These are phyloP conservation scores for Clarias magur DNA, from an alignment of 2,113 vertebrate genomes.

Conservation along the genomic window DNA sequence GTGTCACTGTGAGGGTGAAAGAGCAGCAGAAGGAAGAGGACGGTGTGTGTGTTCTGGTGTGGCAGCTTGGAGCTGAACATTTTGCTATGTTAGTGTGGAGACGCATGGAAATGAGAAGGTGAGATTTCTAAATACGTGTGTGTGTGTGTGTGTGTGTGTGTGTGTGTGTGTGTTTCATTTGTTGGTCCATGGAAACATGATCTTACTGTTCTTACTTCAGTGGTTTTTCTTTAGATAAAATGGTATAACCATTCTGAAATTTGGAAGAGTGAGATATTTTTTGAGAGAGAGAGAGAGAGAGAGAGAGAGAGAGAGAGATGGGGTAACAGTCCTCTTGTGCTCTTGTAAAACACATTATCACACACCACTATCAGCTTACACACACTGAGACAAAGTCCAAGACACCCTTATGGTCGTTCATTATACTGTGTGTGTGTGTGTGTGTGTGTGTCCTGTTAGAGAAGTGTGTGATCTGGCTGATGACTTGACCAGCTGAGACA, in stretches of 20 bases:
- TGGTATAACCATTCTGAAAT: not conserved
- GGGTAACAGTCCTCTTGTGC: not conserved
- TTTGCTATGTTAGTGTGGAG: slow-evolving; percentile 30
- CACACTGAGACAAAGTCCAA: slow-evolving; percentile 28
- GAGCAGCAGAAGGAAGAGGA: slow-evolving; percentile 29
- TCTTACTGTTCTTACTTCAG: not conserved
- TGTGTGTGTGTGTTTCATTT: not conserved
- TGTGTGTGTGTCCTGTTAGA: not conserved
- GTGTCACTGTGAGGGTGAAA: slow-evolving; percentile 39
- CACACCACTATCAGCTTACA: slow-evolving; percentile 3
- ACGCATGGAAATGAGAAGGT: slow-evolving; percentile 35
- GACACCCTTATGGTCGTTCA: slow-evolving; percentile 27
- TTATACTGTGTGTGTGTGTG: not conserved
- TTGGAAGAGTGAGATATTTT: not conserved
- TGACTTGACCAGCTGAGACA: slow-evolving; percentile 40
- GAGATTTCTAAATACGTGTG: not conserved
- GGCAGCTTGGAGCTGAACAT: slow-evolving; percentile 27
- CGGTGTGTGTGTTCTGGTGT: not conserved
- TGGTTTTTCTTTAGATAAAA: not conserved
- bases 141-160: slow-evolving; percentile 1
- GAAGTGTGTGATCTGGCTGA: slow-evolving; percentile 11
- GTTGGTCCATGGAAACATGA: not conserved
- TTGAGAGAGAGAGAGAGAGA: not conserved
- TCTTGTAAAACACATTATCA: not conserved
- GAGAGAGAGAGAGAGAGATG: not conserved